A percentile compares a stretch with the other conserved stretches of the same genome.
Evolutionary conservation across 2,113 vertebrate genomes (phyloP).

Genomic region (Bubalus kerabau): DNA sequence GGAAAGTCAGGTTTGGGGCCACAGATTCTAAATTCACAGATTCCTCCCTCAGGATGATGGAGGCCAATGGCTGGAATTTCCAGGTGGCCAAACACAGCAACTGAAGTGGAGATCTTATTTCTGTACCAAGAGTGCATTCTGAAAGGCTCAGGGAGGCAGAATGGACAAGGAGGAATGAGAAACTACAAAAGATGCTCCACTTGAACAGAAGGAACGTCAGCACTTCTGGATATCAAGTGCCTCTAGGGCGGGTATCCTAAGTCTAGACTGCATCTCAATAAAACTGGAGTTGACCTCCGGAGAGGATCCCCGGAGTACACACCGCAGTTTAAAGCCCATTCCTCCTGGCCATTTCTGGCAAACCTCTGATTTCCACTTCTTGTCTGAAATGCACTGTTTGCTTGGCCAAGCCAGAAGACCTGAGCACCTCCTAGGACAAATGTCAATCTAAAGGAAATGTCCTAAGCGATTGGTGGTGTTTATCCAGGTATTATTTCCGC

Average conservation of each 20-base stretch:
- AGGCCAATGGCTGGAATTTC: not conserved
- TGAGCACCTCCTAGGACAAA: constrained; percentile 77
- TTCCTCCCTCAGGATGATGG: not conserved
- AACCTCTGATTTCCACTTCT: constrained; percentile 39
- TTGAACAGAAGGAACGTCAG: not conserved
- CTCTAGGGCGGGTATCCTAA: not conserved
- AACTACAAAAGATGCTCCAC: not conserved
- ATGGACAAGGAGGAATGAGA: not conserved
- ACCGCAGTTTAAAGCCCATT: not conserved
- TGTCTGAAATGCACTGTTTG: constrained; percentile 71
- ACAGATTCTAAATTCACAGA: not conserved
- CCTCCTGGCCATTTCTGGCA: not conserved
- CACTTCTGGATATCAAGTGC: not conserved
- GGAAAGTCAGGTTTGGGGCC: not conserved
- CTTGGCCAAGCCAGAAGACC: constrained; percentile 59
- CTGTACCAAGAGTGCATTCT: not conserved
- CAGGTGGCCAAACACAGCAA: not conserved
- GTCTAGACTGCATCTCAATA: not conserved
- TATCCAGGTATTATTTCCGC: constrained; percentile 73
- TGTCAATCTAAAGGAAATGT: constrained; percentile 72
- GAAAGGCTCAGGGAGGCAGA: not conserved
- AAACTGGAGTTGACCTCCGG: too few relatives aligned
- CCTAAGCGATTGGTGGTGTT: constrained; percentile 70
- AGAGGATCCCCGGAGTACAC: accelerated
- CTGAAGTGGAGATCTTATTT: not conserved